phyloP scores from a whole-genome alignment of 2,888 invertebrate genomes.

The Hydraecia micacea region DNA sequence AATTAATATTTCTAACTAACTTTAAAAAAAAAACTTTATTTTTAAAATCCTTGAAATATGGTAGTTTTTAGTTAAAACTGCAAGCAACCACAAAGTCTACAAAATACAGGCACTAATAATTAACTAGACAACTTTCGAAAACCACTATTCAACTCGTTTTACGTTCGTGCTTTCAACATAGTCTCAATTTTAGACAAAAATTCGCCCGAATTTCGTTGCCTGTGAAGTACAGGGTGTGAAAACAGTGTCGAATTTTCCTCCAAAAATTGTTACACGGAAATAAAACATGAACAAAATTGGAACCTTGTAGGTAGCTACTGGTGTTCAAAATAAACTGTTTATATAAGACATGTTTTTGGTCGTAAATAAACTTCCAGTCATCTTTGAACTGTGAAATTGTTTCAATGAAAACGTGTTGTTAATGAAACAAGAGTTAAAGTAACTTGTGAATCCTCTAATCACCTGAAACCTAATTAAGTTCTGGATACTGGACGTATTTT shows the following conservation, averaged over 20 bases:
- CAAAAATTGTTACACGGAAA: constrained; percentile 36
- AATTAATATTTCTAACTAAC: neutral
- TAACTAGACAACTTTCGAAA: constrained; percentile 23
- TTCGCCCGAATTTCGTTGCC: constrained; percentile 19
- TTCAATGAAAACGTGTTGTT: neutral
- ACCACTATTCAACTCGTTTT: neutral
- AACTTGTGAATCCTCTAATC: constrained; percentile 21
- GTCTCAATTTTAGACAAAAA: constrained; percentile 29
- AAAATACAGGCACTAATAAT: constrained; percentile 19
- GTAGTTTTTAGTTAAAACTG: constrained; percentile 4
- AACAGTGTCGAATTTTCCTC: constrained; percentile 32
- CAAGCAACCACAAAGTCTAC: neutral
- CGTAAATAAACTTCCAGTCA: neutral
- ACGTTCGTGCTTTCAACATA: constrained; percentile 11
- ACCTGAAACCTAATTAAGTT: constrained; percentile 34
- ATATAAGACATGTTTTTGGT: neutral
- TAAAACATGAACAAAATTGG: constrained; percentile 37
- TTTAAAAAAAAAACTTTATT: neutral
- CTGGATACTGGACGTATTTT: neutral
- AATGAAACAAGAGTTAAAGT: neutral
- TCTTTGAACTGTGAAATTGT: constrained; percentile 16
- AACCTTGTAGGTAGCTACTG: neutral
- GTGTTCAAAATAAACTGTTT: constrained; percentile 18
- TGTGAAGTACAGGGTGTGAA: constrained; percentile 24
- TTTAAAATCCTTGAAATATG: neutral